A percentile compares a stretch with the other conserved stretches of the same genome.
These are phyloP conservation scores for Baronia brevicornis DNA, from an alignment of 2,888 invertebrate genomes.

Conservation along the genomic window DNA sequence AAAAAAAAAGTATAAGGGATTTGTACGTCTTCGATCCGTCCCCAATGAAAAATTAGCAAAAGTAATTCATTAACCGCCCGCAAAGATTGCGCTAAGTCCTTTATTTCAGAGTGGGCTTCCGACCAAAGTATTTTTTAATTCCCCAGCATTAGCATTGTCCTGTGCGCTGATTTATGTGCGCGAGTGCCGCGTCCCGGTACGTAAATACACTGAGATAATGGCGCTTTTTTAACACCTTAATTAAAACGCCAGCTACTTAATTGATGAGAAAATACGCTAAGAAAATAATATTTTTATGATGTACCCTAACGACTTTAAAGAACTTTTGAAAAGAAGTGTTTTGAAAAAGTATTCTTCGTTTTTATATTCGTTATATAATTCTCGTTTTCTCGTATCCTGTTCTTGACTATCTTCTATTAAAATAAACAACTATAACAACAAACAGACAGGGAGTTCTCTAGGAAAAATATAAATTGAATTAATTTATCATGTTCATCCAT, in stretches of 20 bases:
- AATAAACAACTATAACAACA: too few species aligned
- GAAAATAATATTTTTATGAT: constrained; percentile 13
- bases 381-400: too few species aligned
- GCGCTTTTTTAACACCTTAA: constrained; percentile 61
- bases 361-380: too few species aligned
- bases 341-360: constrained; percentile 3
- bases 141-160: constrained; percentile 68
- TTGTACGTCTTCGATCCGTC: constrained; percentile 29
- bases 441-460: too few species aligned
- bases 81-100: constrained; percentile 67
- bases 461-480: too few species aligned
- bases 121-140: constrained; percentile 68
- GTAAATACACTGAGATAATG: constrained; percentile 63
- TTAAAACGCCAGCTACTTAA: constrained; percentile 55
- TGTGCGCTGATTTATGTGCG: constrained; percentile 54
- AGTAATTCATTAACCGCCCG: constrained; percentile 70
- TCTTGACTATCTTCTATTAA: too few species aligned
- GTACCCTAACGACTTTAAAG: constrained; percentile 7
- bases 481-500: too few species aligned
- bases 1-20: constrained; percentile 1
- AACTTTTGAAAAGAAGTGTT: constrained; percentile 1
- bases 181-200: constrained; percentile 29
- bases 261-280: constrained; percentile 39
- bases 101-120: constrained; percentile 56
- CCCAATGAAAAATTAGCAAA: constrained; percentile 60